phyloP scores from a whole-genome alignment of 1,140 invertebrate genomes.

The Cydia pomonella region DNA sequence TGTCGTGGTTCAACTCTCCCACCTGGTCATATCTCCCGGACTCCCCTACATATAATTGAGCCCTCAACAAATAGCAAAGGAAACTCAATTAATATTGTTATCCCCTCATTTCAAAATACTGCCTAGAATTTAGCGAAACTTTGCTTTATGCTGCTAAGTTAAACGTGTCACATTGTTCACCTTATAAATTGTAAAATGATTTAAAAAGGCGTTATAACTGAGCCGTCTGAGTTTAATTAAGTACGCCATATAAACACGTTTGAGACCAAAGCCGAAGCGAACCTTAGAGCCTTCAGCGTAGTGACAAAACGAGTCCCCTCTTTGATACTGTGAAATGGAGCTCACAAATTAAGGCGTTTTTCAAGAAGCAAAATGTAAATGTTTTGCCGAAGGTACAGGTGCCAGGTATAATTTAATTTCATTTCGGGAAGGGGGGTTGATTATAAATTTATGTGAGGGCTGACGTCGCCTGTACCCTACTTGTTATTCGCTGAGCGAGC shows the following conservation, averaged over 20 bases:
- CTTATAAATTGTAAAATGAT: constrained; percentile 28
- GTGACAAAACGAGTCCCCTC: constrained; percentile 46
- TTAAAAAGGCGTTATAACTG: constrained; percentile 31
- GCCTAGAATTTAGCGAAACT: not conserved
- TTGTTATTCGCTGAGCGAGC: constrained; percentile 63
- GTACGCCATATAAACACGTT: constrained; percentile 38
- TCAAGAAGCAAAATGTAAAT: constrained; percentile 64
- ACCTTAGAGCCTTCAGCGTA: constrained; percentile 37
- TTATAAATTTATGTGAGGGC: constrained; percentile 73
- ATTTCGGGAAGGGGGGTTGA: constrained; percentile 64
- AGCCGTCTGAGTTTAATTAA: constrained; percentile 35
- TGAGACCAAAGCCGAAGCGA: constrained; percentile 28
- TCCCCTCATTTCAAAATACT: not conserved
- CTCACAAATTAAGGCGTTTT: constrained; percentile 56
- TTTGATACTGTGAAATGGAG: constrained; percentile 46
- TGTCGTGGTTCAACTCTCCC: too few relatives aligned
- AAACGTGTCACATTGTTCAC: constrained; percentile 20
- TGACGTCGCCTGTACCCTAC: constrained; percentile 54
- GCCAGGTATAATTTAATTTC: constrained; percentile 73
- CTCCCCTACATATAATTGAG: not conserved
- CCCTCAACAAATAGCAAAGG: not conserved
- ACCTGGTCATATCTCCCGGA: too few relatives aligned
- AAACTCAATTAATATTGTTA: constrained; percentile 15
- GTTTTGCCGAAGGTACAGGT: constrained; percentile 59
- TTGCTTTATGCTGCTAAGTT: constrained; percentile 10